phyloP scores from a whole-genome alignment of 2,888 invertebrate species.

The Pachycephus smyrnensis region DNA sequence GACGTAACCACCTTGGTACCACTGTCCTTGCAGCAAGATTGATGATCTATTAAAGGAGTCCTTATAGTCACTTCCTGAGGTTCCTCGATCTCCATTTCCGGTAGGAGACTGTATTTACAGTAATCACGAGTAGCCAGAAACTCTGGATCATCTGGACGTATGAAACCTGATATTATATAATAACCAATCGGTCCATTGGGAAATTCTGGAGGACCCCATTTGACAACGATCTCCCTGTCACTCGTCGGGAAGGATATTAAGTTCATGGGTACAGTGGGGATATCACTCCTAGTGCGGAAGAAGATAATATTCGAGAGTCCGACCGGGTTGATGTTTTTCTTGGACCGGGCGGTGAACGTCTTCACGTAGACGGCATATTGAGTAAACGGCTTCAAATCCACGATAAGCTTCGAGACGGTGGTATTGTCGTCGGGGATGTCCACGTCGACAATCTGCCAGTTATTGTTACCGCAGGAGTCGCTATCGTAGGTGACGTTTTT shows the following conservation, averaged over 20 bases:
- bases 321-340: constrained; percentile 35
- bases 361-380: constrained; percentile 82
- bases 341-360: constrained; percentile 69
- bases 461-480: constrained; percentile 70
- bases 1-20: constrained; percentile 12
- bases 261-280: constrained; percentile 59
- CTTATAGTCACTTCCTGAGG: constrained; percentile 36
- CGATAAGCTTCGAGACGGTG: constrained; percentile 50
- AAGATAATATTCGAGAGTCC: constrained; percentile 55
- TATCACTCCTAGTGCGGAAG: constrained; percentile 52
- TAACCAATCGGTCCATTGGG: constrained; percentile 73
- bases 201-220: constrained; percentile 73
- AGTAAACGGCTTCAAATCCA: constrained; percentile 74
- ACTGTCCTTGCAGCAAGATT: constrained; percentile 43
- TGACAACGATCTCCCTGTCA: constrained; percentile 67
- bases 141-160: constrained; percentile 48
- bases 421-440: constrained; percentile 36
- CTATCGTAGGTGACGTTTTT: constrained; percentile 71
- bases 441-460: constrained; percentile 61
- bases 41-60: constrained; percentile 17
- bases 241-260: constrained; percentile 57
- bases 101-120: constrained; percentile 54
- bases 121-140: constrained; percentile 63
- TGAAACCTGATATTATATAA: constrained; percentile 66
- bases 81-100: constrained; percentile 32